These are phyloP conservation scores for Dynastes hyllus DNA, from an alignment of 2,888 invertebrate species.

Conservation along the genomic window DNA sequence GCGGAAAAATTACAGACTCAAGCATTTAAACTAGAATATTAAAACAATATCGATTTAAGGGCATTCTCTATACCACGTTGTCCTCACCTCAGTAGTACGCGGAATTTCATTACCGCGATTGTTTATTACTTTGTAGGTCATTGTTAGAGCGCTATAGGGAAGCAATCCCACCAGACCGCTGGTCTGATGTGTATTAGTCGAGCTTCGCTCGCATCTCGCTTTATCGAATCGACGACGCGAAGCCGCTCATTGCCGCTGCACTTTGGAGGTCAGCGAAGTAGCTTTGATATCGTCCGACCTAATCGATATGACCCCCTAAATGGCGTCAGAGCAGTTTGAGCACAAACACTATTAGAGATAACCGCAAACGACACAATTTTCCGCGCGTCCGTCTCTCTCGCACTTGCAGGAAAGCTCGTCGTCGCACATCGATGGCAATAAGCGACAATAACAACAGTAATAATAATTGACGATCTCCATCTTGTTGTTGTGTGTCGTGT, in stretches of 20 bases:
- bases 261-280: slow-evolving; percentile 38
- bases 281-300: slow-evolving; percentile 35
- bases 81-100: slow-evolving; percentile 60
- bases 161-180: slow-evolving; percentile 20
- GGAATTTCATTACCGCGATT: slow-evolving; percentile 60
- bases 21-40: no score
- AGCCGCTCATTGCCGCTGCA: slow-evolving; percentile 14
- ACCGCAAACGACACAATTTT: slow-evolving; percentile 40
- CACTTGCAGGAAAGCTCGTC: neutral
- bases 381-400: slow-evolving; percentile 17
- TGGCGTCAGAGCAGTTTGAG: slow-evolving; percentile 43
- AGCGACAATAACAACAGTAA: slow-evolving; percentile 40
- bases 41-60: no score
- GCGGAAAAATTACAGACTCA: no score
- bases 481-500: slow-evolving; percentile 33
- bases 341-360: slow-evolving; percentile 43
- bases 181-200: slow-evolving; percentile 46
- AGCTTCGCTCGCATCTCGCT: slow-evolving; percentile 20
- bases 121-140: slow-evolving; percentile 56
- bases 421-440: slow-evolving; percentile 30
- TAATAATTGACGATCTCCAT: slow-evolving; percentile 43
- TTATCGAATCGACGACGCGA: neutral
- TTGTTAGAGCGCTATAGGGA: neutral
- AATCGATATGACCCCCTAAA: slow-evolving; percentile 44
- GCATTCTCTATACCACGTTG: no score